phyloP scores from a whole-genome alignment of 1,140 invertebrate species.

The Diorhabda elongata region DNA sequence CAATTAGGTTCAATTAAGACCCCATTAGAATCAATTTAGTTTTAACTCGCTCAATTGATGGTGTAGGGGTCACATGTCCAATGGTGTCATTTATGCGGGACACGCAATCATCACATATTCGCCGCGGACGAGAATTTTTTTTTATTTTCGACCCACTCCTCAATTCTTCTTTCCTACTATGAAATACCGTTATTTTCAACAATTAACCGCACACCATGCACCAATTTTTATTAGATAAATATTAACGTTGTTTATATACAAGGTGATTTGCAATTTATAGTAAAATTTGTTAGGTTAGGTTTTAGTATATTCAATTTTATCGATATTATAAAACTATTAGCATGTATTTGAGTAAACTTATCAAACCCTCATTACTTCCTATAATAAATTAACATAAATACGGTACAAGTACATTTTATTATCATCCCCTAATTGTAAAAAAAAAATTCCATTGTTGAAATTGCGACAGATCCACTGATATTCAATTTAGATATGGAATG shows the following conservation, averaged over 20 bases:
- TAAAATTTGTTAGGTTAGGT: background rate
- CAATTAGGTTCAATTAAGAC: slow-evolving; percentile 44
- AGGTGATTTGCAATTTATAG: too few species aligned
- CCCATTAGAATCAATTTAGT: slow-evolving; percentile 44
- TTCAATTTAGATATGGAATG: slow-evolving; percentile 3
- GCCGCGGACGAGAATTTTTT: slow-evolving; percentile 22
- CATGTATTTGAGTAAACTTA: background rate
- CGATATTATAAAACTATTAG: background rate
- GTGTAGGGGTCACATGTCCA: slow-evolving; percentile 44
- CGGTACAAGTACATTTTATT: too few species aligned
- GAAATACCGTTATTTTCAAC: background rate
- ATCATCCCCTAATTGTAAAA: background rate
- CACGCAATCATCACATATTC: slow-evolving; percentile 33
- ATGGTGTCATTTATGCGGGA: slow-evolving; percentile 39
- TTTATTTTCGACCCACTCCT: slow-evolving; percentile 19
- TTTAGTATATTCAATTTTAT: background rate
- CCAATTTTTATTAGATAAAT: too few species aligned
- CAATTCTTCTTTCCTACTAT: background rate
- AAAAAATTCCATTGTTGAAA: background rate
- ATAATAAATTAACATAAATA: too few species aligned
- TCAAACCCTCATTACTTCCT: too few species aligned
- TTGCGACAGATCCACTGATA: background rate
- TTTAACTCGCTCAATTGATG: slow-evolving; percentile 46
- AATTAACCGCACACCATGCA: background rate
- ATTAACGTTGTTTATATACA: too few species aligned